phyloP scores from a whole-genome alignment of 2,888 invertebrate genomes.

The Mythimna impura region DNA sequence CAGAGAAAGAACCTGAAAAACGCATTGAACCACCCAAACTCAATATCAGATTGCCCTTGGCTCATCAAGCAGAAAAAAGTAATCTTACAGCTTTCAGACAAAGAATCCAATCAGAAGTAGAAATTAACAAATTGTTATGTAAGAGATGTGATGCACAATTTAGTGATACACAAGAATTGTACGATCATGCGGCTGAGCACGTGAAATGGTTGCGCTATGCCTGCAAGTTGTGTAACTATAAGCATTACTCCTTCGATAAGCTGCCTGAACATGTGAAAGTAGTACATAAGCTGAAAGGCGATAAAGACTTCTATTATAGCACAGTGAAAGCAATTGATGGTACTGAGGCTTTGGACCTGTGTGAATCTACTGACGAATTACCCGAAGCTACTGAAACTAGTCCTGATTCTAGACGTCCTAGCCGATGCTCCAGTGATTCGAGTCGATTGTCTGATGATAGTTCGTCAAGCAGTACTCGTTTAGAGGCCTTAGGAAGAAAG shows the following conservation, averaged over 20 bases:
- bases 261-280: slow-evolving; percentile 92
- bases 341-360: slow-evolving; percentile 80
- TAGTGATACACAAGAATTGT: slow-evolving; percentile 86
- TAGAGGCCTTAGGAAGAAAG: slow-evolving; percentile 79
- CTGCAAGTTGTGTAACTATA: slow-evolving; percentile 93
- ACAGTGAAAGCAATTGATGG: slow-evolving; percentile 87
- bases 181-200: slow-evolving; percentile 92
- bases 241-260: slow-evolving; percentile 92
- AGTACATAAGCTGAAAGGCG: slow-evolving; percentile 91
- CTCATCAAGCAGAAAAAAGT: slow-evolving; percentile 82
- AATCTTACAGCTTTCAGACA: slow-evolving; percentile 82
- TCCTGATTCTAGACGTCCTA: slow-evolving; percentile 82
- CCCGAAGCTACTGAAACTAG: slow-evolving; percentile 76
- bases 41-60: slow-evolving; percentile 76
- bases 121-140: slow-evolving; percentile 84
- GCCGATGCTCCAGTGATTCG: slow-evolving; percentile 86
- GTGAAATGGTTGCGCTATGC: slow-evolving; percentile 94
- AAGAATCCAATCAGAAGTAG: slow-evolving; percentile 82
- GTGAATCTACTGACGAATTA: slow-evolving; percentile 74
- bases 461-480: slow-evolving; percentile 80
- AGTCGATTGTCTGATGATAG: slow-evolving; percentile 87
- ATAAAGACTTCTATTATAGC: slow-evolving; percentile 87
- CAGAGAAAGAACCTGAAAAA: slow-evolving; percentile 66
- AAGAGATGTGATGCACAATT: slow-evolving; percentile 89
- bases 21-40: slow-evolving; percentile 58